Conservation (phyloP, 2,113 vertebrate genomes). For the Cyphomyrus discorhynchus region DNA sequence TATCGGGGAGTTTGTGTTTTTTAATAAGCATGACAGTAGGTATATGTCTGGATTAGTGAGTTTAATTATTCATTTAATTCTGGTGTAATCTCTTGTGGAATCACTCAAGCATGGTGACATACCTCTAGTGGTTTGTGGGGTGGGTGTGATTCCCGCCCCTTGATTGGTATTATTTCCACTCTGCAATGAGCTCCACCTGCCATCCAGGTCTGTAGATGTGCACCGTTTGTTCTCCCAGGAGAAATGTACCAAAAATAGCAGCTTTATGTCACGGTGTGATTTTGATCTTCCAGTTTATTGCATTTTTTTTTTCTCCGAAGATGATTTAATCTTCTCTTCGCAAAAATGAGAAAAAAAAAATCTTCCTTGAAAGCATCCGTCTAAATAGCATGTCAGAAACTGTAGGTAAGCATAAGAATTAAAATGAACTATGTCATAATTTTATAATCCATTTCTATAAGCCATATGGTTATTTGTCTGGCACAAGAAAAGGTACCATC, state of each 20-base stretch:
- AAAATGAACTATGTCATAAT: not conserved
- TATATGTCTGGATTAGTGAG: not conserved
- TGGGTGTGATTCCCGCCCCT: not conserved
- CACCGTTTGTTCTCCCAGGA: constrained; percentile 12
- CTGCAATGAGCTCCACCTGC: not conserved
- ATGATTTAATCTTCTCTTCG: not conserved
- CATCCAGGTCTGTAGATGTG: not conserved
- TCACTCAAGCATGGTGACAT: not conserved
- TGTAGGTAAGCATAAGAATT: not conserved
- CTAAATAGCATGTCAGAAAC: not conserved
- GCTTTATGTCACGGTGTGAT: not conserved
- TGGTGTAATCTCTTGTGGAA: not conserved
- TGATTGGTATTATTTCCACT: not conserved
- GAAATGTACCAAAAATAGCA: not conserved
- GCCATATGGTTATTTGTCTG: not conserved
- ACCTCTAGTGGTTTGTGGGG: not conserved
- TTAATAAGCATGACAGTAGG: not conserved
- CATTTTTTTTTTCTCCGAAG: not conserved
- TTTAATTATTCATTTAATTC: constrained; percentile 15
- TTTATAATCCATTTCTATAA: not conserved
- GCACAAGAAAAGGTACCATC: not conserved
- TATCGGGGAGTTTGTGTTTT: not conserved
- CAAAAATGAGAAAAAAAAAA: too few relatives aligned
- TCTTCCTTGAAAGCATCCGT: not conserved
- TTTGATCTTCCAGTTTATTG: constrained; percentile 3